Percentiles rank a stretch among this genome's conserved stretches.
phyloP scores from a whole-genome alignment of 2,113 vertebrate genomes.

The Hemiprocne comata region DNA sequence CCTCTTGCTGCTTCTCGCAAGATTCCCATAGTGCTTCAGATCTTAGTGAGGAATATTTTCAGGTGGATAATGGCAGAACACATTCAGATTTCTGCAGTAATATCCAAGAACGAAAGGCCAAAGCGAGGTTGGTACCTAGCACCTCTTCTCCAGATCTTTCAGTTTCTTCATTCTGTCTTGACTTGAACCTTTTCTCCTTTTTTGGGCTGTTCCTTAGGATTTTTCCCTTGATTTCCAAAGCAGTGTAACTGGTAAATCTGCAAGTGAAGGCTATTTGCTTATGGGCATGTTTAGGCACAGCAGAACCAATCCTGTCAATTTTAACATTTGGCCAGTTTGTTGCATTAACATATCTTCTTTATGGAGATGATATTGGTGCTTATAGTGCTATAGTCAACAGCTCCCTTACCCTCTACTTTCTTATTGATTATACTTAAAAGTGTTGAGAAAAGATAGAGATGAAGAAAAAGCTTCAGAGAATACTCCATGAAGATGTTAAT shows the following conservation, averaged over 20 bases:
- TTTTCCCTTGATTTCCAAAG: neutral
- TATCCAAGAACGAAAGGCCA: neutral
- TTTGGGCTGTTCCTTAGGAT: neutral
- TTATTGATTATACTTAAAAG: neutral
- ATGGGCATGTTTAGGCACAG: neutral
- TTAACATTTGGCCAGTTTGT: neutral
- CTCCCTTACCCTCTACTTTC: neutral
- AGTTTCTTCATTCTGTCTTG: neutral
- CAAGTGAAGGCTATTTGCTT: neutral
- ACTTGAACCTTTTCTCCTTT: neutral
- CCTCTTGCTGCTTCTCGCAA: neutral
- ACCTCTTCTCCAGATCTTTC: neutral
- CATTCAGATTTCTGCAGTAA: neutral
- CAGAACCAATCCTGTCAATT: neutral
- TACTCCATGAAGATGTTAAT: neutral
- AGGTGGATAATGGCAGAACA: neutral
- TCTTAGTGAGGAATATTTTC: neutral
- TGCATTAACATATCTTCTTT: neutral
- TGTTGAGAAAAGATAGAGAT: neutral
- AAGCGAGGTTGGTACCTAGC: neutral
- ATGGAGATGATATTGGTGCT: neutral
- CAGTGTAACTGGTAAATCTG: neutral
- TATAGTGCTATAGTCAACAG: neutral
- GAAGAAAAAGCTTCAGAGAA: neutral
- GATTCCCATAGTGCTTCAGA: neutral